Percentiles rank a stretch among this genome's conserved stretches.
Evolutionary conservation across 1,140 invertebrate species (phyloP).

Genomic region (Ceratitis capitata): DNA sequence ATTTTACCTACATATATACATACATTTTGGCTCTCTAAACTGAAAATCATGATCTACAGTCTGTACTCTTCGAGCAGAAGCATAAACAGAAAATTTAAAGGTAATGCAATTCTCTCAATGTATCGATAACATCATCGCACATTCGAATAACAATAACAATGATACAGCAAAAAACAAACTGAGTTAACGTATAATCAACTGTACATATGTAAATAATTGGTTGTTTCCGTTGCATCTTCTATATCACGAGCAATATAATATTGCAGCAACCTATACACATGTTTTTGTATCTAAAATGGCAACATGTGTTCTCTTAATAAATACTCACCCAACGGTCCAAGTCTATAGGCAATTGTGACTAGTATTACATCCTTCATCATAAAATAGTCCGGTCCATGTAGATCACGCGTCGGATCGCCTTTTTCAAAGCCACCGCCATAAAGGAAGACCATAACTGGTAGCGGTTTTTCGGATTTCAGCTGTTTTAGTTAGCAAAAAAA

Average conservation of each 20-base stretch:
- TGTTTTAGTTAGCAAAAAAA: too few species aligned
- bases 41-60: too few species aligned
- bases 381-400: slow-evolving; percentile 70
- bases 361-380: slow-evolving; percentile 67
- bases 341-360: slow-evolving; percentile 66
- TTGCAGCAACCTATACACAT: background rate
- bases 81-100: too few species aligned
- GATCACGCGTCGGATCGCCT: slow-evolving; percentile 61
- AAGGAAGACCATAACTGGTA: slow-evolving; percentile 65
- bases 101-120: background rate
- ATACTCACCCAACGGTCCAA: slow-evolving; percentile 62
- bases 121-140: background rate
- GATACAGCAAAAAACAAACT: background rate
- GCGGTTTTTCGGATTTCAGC: slow-evolving; percentile 45
- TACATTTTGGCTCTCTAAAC: too few species aligned
- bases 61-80: too few species aligned
- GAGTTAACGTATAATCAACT: background rate
- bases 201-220: too few species aligned
- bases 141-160: background rate
- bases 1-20: too few species aligned
- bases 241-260: background rate
- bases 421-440: slow-evolving; percentile 75
- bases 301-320: background rate
- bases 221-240: background rate
- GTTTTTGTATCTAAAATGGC: background rate